Percentiles rank a stretch among this genome's conserved stretches.
These are phyloP conservation scores for Drosophila tsacasi DNA, from an alignment of 1,140 invertebrate species.

Conservation along the genomic window DNA sequence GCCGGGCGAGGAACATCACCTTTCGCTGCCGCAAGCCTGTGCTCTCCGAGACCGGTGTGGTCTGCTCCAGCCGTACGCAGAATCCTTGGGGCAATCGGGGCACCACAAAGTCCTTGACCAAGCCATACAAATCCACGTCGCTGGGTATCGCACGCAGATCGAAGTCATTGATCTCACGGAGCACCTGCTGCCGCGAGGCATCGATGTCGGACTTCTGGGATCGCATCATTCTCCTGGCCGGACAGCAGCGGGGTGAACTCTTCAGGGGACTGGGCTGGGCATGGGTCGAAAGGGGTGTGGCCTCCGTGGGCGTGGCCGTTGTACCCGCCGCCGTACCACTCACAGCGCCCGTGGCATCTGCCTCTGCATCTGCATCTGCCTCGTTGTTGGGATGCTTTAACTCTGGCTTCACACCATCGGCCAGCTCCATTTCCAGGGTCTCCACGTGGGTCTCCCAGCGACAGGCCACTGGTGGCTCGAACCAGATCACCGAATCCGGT, in stretches of 20 bases:
- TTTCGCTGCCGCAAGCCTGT: slow-evolving; percentile 26
- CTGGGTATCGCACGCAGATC: slow-evolving; percentile 76
- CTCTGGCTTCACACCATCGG: slow-evolving; percentile 62
- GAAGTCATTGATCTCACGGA: slow-evolving; percentile 78
- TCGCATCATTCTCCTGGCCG: slow-evolving; percentile 63
- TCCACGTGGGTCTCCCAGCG: slow-evolving; percentile 88
- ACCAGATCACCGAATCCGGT: slow-evolving; percentile 92
- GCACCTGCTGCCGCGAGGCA: slow-evolving; percentile 29
- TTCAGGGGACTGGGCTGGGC: slow-evolving; percentile 77
- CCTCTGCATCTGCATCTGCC: slow-evolving; percentile 9
- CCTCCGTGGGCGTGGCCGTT: slow-evolving; percentile 69
- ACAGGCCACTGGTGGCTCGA: slow-evolving; percentile 92
- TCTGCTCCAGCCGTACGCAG: slow-evolving; percentile 68
- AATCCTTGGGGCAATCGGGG: slow-evolving; percentile 82
- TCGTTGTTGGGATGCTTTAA: not conserved
- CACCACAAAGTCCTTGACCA: slow-evolving; percentile 82
- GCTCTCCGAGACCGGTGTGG: slow-evolving; percentile 42
- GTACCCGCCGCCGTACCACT: slow-evolving; percentile 37
- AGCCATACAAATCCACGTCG: slow-evolving; percentile 73
- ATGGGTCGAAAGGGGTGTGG: slow-evolving; percentile 71
- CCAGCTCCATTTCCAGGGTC: slow-evolving; percentile 71
- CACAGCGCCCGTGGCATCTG: slow-evolving; percentile 11
- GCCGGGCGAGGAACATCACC: slow-evolving; percentile 73
- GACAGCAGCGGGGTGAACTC: slow-evolving; percentile 74
- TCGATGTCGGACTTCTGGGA: slow-evolving; percentile 52